Conservation (phyloP, 2,888 invertebrate species). For the Sesia bembeciformis region DNA sequence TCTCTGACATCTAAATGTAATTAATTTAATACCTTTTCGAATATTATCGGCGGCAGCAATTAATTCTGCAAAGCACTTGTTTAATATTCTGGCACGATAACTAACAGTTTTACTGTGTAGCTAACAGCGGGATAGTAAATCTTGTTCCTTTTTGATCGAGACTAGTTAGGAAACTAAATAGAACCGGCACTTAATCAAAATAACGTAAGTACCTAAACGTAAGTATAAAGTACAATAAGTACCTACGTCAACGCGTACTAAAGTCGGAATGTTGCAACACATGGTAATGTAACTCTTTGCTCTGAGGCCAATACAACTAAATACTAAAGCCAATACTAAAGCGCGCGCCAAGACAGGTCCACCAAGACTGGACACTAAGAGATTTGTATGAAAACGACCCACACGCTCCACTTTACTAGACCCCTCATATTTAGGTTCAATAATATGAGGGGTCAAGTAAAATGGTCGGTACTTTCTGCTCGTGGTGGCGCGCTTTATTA, state of each 20-base stretch:
- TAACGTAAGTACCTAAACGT: too few species aligned
- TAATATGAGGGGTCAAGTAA: too few species aligned
- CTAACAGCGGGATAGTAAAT: slow-evolving; percentile 3
- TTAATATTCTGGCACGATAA: slow-evolving; percentile 7
- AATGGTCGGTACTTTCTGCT: too few species aligned
- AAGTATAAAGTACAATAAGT: not conserved
- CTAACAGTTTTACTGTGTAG: slow-evolving; percentile 5
- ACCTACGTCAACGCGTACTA: slow-evolving; percentile 1
- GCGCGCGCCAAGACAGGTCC: too few species aligned
- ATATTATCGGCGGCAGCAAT: slow-evolving; percentile 1
- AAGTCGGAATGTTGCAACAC: not conserved
- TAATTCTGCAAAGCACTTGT: slow-evolving; percentile 3
- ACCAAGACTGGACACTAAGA: too few species aligned
- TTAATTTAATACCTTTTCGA: not conserved
- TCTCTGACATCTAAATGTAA: not conserved
- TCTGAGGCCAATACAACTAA: too few species aligned
- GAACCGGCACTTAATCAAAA: not conserved
- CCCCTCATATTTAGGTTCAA: too few species aligned
- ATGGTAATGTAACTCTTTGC: not conserved
- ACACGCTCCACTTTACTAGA: too few species aligned
- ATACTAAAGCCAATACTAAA: too few species aligned
- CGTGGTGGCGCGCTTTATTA: too few species aligned
- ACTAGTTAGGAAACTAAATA: not conserved
- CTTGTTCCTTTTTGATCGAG: slow-evolving; percentile 1
- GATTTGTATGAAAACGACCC: too few species aligned